Evolutionary conservation across 2,888 invertebrate species (phyloP), one percentile per base, ranked within the genome.

Genomic region (Synergus gifuensis): DNA sequence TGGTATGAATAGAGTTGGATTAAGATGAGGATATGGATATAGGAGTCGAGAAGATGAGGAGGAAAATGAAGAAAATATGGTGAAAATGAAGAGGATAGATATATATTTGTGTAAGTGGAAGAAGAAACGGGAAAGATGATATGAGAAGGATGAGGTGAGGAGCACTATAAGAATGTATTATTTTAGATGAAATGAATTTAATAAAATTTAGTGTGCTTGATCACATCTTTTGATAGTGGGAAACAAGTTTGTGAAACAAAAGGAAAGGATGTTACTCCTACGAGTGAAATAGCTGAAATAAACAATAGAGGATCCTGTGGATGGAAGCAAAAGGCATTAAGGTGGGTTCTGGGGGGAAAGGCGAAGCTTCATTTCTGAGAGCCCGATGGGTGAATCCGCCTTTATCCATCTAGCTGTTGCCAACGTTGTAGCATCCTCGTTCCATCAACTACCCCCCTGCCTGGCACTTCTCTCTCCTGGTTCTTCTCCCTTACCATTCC

Each of bases 401-500:
- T 88, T 88, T 86, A 87, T 86, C 89, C 89, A 89, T 89, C 88
- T 89, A 87, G 88, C 88, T 88, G 88, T 88, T 88, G 88, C 85
- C 89, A 88, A 85, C 87, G 86, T 87, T 89, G 88, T 88, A 89
- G 89, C 87, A 85, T 85, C 87, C 88, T 87, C 90, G 89, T 90
- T 90, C 88, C 89, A 90, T 90, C 90, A 89, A 89, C 88, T 83
- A 82, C 84, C 83, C 82, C 82, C 83, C 81, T 77, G 79, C 81
- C 81, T 79, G 79, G 83, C 82, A 84, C 83, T 82, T 82, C 83
- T 82, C 82, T 80, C 76, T 80, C 80, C 79, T 76, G 77, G 79
- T 83, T 84, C 83, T 79, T 81, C 82, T 81, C 82, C 79, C 83
- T 84, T 80, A 81, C 81, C 80, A 83, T 82, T 83, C 85, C 86